Conservation (phyloP, 2,797 vertebrate species). For the Lithobates pipiens region DNA sequence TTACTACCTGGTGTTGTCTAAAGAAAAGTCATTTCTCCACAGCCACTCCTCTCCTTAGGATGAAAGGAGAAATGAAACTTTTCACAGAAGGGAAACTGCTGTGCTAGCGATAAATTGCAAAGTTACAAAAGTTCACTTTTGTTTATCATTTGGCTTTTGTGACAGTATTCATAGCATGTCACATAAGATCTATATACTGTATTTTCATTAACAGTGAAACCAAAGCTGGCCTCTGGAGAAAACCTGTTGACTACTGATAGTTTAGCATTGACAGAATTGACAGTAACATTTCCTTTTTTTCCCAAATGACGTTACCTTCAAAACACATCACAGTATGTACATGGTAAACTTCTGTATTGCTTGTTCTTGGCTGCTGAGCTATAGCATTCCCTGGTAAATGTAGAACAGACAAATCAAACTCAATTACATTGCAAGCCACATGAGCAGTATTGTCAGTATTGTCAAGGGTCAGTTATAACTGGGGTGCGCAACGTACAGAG, state of each 20-base stretch:
- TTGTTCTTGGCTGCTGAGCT: too few relatives aligned
- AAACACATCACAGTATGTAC: too few relatives aligned
- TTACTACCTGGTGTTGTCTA: not conserved
- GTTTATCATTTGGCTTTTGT: not conserved
- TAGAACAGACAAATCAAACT: too few relatives aligned
- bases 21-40: not conserved
- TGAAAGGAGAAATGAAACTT: constrained; percentile 26
- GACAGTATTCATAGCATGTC: not conserved
- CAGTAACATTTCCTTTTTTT: too few relatives aligned
- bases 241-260: not conserved
- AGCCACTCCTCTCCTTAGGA: not conserved
- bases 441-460: too few relatives aligned
- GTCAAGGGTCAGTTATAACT: too few relatives aligned
- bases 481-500: too few relatives aligned
- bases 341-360: too few relatives aligned
- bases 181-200: not conserved
- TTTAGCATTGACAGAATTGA: too few relatives aligned
- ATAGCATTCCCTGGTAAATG: too few relatives aligned
- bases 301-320: too few relatives aligned
- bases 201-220: not conserved
- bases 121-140: not conserved
- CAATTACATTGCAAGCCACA: too few relatives aligned
- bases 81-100: constrained; percentile 12
- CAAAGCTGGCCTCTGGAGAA: not conserved
- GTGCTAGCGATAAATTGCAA: not conserved